Evolutionary conservation across 2,888 invertebrate genomes (phyloP), one percentile per base, ranked within the genome.

Genomic region (Amphimallon solstitiale): DNA sequence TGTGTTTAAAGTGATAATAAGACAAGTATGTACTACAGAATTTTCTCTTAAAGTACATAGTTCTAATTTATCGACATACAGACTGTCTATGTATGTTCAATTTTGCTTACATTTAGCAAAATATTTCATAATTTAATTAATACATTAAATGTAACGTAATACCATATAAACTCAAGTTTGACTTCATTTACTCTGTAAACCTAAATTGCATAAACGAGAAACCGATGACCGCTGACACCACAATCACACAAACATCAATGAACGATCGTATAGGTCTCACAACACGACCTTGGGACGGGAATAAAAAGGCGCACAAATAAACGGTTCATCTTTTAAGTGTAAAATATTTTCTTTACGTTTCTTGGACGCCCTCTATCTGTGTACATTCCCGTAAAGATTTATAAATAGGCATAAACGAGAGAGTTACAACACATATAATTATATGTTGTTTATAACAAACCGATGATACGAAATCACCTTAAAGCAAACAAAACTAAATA

Each of bases 391-490:
- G 52, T 14, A 40, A 23, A 29, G 56, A 56, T 56, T 56, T 56
- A 56, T 56, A 40, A 56, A 56, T 56, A 56, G 56, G 23, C 21
- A 43, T 12, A 29, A 29, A 29, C 29, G 29, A 3, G 29, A 29
- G 40, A 51, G 34, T 51, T 51, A 51, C 34, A 51, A 48, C 23
- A 23, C 29, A 29, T 29, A 56, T 56, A 56, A 56, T 40, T 56
- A 21, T 6, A 56, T 9, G 56, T 56, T 56, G 56, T 56, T 56
- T 56, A 56, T 56, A 40, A 43, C 43, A 29, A 5, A 51, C 34
- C 51, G 40, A 21, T 56, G 56, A 40, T 56, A 56, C 56, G 23
- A 43, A 56, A 56, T 56, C 23, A 56, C 56, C 56, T 56, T 56
- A 56, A 56, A 40, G 7, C 56, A 56, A 56, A 56, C 56, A 56